Evolutionary conservation across 2,113 vertebrate genomes (phyloP).

Genomic region (Channa argus): DNA sequence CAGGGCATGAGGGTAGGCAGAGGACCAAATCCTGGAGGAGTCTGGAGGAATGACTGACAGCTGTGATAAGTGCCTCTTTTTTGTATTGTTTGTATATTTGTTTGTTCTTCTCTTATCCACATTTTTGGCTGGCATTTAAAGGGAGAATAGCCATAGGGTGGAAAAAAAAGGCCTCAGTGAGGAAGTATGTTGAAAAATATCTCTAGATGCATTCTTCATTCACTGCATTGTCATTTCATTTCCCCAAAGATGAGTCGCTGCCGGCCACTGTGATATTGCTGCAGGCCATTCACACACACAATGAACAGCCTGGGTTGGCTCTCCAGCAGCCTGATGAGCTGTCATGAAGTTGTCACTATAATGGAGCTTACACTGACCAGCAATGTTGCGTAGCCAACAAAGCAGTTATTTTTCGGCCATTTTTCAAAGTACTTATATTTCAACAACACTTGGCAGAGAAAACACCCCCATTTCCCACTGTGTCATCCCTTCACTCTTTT

Average conservation of each 20-base stretch:
- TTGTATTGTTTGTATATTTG: not conserved
- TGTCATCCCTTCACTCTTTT: not conserved
- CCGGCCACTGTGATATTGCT: conserved; percentile 20
- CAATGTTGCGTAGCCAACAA: conserved; percentile 20
- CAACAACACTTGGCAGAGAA: conserved; percentile 2
- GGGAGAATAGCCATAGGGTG: not conserved
- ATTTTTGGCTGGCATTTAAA: conserved; percentile 6
- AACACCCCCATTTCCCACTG: not conserved
- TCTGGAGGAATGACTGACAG: conserved; percentile 38
- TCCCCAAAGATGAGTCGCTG: conserved; percentile 19
- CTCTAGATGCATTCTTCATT: conserved; percentile 30
- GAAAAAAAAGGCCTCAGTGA: conserved; percentile 7
- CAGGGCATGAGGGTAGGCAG: not conserved
- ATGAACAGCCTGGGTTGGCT: conserved; percentile 16
- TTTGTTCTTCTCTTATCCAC: not conserved
- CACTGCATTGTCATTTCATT: conserved; percentile 35
- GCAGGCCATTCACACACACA: conserved; percentile 36
- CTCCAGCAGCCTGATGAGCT: conserved; percentile 33
- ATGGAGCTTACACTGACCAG: conserved; percentile 15
- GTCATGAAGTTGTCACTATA: conserved; percentile 44
- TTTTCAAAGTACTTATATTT: conserved; percentile 18
- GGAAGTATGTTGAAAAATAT: conserved; percentile 27
- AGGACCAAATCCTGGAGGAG: conserved; percentile 7
- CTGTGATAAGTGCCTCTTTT: conserved; percentile 14
- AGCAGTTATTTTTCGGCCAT: conserved; percentile 2